These are phyloP conservation scores for Aspidapion aeneum DNA, from an alignment of 2,888 invertebrate genomes.

Conservation along the genomic window DNA sequence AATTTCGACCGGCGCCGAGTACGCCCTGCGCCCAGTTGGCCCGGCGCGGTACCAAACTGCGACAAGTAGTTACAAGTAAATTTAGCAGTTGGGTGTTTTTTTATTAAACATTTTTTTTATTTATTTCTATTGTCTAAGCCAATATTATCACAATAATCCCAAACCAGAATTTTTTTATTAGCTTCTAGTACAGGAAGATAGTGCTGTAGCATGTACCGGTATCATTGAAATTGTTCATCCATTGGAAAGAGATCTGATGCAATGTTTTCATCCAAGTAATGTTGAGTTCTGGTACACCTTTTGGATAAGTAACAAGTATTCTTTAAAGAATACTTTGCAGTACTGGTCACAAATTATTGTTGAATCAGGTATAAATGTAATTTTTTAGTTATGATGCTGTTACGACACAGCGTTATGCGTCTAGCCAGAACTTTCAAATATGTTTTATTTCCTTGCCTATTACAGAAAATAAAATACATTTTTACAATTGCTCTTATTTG, in stretches of 20 bases:
- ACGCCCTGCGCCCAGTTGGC: no score
- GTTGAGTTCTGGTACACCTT: background rate
- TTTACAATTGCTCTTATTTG: no score
- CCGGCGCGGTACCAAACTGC: no score
- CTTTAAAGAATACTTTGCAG: background rate
- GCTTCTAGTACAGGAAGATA: background rate
- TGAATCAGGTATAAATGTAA: background rate
- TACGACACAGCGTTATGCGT: background rate
- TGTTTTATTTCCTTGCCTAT: background rate
- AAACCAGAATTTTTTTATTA: background rate
- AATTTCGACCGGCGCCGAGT: no score
- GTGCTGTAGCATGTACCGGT: background rate
- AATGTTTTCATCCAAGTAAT: background rate
- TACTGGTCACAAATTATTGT: background rate
- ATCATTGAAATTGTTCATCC: background rate
- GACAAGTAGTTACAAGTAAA: no score
- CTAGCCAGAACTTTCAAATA: background rate
- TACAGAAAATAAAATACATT: no score
- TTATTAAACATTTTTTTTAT: no score
- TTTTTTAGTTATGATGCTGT: background rate
- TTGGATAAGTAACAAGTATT: background rate
- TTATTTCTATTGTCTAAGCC: no score
- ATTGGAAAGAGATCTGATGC: background rate
- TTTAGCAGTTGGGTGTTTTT: no score
- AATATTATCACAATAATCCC: no score